A percentile compares a stretch with the other conserved stretches of the same genome.
Evolutionary conservation across 2,113 vertebrate species (phyloP).

Genomic region (Quiscalus mexicanus): DNA sequence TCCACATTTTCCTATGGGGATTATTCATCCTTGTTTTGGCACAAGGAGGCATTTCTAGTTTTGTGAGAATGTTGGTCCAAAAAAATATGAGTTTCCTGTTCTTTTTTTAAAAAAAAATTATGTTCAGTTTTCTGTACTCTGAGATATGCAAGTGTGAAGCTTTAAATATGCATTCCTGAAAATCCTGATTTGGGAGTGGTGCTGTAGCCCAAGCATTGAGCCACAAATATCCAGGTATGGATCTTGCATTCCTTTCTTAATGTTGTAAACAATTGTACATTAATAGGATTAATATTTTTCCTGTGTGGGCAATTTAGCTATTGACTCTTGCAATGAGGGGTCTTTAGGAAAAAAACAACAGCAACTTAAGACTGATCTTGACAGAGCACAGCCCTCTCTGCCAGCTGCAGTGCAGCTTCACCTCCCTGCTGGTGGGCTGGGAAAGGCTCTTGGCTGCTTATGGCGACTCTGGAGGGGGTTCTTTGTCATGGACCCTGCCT

Average conservation of each 20-base stretch:
- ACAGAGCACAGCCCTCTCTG: neutral
- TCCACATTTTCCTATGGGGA: neutral
- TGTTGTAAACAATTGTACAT: neutral
- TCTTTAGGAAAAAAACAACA: neutral
- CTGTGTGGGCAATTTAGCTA: neutral
- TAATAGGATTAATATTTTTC: neutral
- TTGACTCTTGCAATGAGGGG: neutral
- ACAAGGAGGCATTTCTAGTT: neutral
- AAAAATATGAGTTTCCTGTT: neutral
- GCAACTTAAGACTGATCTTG: neutral
- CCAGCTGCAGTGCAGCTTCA: neutral
- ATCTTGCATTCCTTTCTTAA: neutral
- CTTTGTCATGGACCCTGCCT: no score
- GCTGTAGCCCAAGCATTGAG: neutral
- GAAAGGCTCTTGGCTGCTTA: neutral
- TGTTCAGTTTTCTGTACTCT: neutral
- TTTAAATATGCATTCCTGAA: neutral
- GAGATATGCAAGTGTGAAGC: neutral
- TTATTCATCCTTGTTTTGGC: neutral
- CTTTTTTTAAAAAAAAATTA: neutral
- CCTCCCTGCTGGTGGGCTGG: neutral
- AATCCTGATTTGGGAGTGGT: neutral
- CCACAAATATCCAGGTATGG: neutral
- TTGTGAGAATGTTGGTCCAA: neutral
- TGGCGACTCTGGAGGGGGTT: rapidly evolving